A percentile compares a stretch with the other conserved stretches of the same genome.
phyloP scores from a whole-genome alignment of 2,113 vertebrate species.

The Hipposideros armiger region DNA sequence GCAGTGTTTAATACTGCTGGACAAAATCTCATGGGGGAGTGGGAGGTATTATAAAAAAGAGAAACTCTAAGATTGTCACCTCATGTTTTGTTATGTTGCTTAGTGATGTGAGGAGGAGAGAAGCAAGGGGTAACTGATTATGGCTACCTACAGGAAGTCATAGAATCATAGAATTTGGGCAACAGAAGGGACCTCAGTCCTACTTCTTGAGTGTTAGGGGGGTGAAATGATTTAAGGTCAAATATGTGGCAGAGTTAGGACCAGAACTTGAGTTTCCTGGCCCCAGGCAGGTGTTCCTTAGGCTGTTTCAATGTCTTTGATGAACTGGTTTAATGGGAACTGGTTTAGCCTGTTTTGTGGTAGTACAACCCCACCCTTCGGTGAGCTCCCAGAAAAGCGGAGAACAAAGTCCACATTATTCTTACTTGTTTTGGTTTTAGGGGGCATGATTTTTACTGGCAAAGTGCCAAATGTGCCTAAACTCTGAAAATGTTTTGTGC shows the following conservation, averaged over 20 bases:
- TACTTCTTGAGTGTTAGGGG: neutral
- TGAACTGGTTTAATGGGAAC: constrained; percentile 57
- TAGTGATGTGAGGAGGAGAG: neutral
- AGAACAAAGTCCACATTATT: constrained; percentile 66
- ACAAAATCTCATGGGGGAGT: neutral
- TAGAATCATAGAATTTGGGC: constrained; percentile 26
- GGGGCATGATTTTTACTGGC: neutral
- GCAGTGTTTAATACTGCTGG: constrained; percentile 25
- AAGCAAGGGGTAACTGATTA: neutral
- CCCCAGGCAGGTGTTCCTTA: neutral
- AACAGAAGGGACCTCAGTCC: neutral
- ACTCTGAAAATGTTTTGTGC: constrained; percentile 45
- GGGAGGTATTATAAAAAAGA: neutral
- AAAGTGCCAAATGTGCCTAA: neutral
- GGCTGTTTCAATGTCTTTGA: neutral
- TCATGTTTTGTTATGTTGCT: constrained; percentile 47
- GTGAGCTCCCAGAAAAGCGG: neutral
- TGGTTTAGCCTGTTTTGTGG: constrained; percentile 47
- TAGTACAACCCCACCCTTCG: neutral
- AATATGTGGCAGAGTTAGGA: neutral
- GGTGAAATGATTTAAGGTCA: constrained; percentile 64
- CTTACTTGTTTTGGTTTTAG: constrained; percentile 46
- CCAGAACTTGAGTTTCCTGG: constrained; percentile 57
- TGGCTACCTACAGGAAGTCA: neutral
- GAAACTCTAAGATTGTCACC: constrained; percentile 15